phyloP scores from a whole-genome alignment of 2,113 vertebrate species.

The Xiphorhynchus elegans region DNA sequence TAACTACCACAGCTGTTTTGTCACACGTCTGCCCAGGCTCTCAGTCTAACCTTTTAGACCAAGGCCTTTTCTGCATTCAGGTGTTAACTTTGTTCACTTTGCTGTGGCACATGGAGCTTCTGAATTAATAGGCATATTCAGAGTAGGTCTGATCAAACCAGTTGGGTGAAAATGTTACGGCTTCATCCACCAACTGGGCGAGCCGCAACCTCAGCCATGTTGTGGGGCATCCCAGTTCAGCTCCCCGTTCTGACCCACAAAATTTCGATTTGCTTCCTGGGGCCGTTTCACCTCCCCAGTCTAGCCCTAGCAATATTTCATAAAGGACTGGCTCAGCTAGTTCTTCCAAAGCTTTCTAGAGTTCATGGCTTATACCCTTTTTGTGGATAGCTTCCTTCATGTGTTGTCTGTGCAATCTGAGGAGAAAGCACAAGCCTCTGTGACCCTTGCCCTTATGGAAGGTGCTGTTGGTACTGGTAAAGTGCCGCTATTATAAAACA shows the following conservation, averaged over 20 bases:
- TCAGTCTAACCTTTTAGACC: neutral
- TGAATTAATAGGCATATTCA: neutral
- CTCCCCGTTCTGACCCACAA: neutral
- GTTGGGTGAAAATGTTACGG: neutral
- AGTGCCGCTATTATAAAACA: neutral
- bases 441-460: neutral
- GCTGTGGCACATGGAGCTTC: neutral
- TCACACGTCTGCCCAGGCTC: too few species aligned
- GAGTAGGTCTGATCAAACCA: slow-evolving; percentile 15
- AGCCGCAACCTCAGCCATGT: neutral
- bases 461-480: neutral
- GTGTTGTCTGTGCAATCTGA: neutral
- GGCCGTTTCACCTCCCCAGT: neutral
- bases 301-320: neutral
- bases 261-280: neutral
- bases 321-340: neutral
- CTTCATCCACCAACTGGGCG: neutral
- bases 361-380: neutral
- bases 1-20: neutral
- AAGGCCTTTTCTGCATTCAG: neutral
- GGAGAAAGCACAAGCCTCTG: neutral
- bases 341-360: neutral
- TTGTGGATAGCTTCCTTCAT: neutral
- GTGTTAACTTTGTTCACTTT: neutral
- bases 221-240: slow-evolving; percentile 1